Percentiles rank a stretch among this genome's conserved stretches.
These are phyloP conservation scores for Apodemus speciosus DNA, from an alignment of 2,113 vertebrate genomes.

Conservation along the genomic window DNA sequence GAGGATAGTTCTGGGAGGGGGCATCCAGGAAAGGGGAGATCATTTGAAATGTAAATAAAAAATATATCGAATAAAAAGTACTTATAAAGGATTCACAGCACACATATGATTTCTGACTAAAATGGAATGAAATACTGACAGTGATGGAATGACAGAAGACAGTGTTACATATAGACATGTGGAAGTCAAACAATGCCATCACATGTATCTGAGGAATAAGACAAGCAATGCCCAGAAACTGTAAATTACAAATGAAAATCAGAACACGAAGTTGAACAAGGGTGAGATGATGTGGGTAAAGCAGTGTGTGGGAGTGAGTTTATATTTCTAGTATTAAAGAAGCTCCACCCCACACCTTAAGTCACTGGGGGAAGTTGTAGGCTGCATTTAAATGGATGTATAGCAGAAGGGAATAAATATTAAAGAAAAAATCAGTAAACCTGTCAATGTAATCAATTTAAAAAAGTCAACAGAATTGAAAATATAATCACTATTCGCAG, in stretches of 20 bases:
- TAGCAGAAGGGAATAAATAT: neutral
- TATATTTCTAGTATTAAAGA: neutral
- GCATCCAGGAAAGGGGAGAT: too few relatives aligned
- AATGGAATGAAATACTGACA: neutral
- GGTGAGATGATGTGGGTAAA: neutral
- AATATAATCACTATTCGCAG: too few relatives aligned
- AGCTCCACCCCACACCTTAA: neutral
- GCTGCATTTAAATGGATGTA: neutral
- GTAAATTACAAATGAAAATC: neutral
- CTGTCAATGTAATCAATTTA: neutral
- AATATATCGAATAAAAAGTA: too few relatives aligned
- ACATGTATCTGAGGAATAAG: neutral
- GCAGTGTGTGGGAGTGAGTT: neutral
- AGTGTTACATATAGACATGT: neutral
- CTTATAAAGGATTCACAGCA: neutral
- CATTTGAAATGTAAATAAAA: too few relatives aligned
- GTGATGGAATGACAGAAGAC: neutral
- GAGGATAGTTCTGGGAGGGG: too few relatives aligned
- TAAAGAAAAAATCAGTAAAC: neutral
- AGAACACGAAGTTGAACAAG: neutral
- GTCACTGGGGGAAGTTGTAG: neutral
- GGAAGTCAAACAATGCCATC: neutral
- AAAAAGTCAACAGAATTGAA: neutral
- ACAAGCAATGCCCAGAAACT: neutral
- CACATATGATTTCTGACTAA: neutral